phyloP scores from a whole-genome alignment of 2,888 invertebrate species.

The Tribolium freemani region DNA sequence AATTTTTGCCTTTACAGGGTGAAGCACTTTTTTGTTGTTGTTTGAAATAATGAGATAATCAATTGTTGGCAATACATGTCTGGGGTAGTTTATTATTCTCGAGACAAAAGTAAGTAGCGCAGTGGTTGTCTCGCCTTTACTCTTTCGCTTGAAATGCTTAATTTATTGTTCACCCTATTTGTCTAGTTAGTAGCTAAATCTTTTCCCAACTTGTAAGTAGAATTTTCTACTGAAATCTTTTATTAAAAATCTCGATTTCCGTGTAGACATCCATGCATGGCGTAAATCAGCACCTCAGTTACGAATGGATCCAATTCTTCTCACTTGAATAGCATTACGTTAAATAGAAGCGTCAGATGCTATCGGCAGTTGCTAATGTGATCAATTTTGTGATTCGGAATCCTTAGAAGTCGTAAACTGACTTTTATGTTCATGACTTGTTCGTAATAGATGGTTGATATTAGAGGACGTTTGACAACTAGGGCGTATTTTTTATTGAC shows the following conservation, averaged over 20 bases:
- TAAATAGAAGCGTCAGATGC: slow-evolving; percentile 53
- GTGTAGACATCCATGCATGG: background rate
- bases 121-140: too few relatives aligned
- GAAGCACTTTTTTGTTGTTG: too few relatives aligned
- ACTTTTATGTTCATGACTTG: slow-evolving; percentile 52
- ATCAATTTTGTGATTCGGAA: slow-evolving; percentile 57
- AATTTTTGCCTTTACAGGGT: too few relatives aligned
- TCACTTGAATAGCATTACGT: slow-evolving; percentile 39
- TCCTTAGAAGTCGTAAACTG: slow-evolving; percentile 52
- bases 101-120: too few relatives aligned
- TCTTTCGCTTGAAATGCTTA: too few relatives aligned
- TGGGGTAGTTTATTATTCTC: too few relatives aligned
- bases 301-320: slow-evolving; percentile 15
- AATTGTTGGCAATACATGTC: too few relatives aligned
- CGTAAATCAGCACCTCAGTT: background rate
- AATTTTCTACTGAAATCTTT: background rate
- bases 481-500: slow-evolving; percentile 14
- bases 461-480: slow-evolving; percentile 37
- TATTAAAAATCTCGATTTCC: background rate
- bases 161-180: too few relatives aligned
- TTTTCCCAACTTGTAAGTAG: too few relatives aligned
- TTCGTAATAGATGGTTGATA: slow-evolving; percentile 48
- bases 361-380: slow-evolving; percentile 58
- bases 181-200: too few relatives aligned
- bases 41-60: too few relatives aligned